Percentiles rank a stretch among this genome's conserved stretches.
These are phyloP conservation scores for Eupristina koningsbergeri DNA, from an alignment of 1,140 invertebrate species.

Conservation along the genomic window DNA sequence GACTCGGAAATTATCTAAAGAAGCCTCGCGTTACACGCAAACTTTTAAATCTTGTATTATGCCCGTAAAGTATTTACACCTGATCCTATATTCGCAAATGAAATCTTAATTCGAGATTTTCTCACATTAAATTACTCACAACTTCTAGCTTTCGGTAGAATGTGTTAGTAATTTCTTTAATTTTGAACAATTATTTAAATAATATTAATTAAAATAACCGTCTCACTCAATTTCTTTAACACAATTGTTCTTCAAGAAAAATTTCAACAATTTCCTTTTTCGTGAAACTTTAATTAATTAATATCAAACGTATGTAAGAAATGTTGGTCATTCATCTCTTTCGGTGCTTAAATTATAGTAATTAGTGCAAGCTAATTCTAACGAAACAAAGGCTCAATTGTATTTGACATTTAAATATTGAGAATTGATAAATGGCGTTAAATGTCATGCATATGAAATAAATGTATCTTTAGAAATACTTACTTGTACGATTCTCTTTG, in stretches of 20 bases:
- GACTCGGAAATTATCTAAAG: background rate
- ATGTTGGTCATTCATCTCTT: background rate
- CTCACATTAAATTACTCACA: background rate
- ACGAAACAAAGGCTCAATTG: background rate
- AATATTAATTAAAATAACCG: too few species aligned
- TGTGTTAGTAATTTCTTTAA: background rate
- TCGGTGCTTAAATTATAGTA: background rate
- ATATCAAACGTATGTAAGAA: background rate
- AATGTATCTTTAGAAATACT: background rate
- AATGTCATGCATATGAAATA: background rate
- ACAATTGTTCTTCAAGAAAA: too few species aligned
- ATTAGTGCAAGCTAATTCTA: background rate
- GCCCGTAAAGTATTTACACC: background rate
- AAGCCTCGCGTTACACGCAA: background rate
- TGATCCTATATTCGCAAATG: background rate
- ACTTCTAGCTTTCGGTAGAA: background rate
- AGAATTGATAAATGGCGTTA: background rate
- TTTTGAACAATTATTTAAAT: background rate
- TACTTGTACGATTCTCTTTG: background rate
- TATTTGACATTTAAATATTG: background rate
- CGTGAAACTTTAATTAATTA: background rate
- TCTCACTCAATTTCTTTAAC: too few species aligned
- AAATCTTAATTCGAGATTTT: background rate
- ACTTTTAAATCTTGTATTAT: background rate
- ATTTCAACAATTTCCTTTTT: background rate